A percentile compares a stretch with the other conserved stretches of the same genome.
Conservation (phyloP, 1,140 invertebrate genomes). For the Camponotus floridanus region DNA sequence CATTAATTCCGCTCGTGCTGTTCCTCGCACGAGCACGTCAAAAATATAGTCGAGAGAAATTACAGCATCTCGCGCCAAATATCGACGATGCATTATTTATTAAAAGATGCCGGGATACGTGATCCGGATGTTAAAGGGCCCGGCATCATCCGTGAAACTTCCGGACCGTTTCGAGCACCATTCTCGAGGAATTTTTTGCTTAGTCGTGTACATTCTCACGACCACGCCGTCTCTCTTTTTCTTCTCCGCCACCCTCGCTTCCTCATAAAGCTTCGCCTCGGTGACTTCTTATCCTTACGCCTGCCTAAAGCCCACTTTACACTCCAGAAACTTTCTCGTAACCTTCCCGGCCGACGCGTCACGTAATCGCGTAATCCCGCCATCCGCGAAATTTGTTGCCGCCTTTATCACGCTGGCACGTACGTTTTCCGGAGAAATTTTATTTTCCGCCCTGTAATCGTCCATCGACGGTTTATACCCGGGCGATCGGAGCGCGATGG, state of each 20-base stretch:
- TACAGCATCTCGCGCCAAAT: conserved; percentile 44
- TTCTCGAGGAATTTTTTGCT: conserved; percentile 56
- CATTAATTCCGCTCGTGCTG: conserved; percentile 34
- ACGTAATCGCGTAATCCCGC: conserved; percentile 63
- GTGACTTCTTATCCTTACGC: conserved; percentile 58
- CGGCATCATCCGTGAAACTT: conserved; percentile 44
- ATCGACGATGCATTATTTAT: conserved; percentile 54
- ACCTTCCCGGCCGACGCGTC: conserved; percentile 55
- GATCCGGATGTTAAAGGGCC: conserved; percentile 36
- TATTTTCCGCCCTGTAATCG: conserved; percentile 62
- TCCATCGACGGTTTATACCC: conserved; percentile 57
- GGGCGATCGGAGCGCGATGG: conserved; percentile 49
- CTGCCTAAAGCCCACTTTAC: conserved; percentile 63
- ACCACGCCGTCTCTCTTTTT: conserved; percentile 42
- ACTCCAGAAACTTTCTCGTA: conserved; percentile 62
- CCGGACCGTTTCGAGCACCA: conserved; percentile 44
- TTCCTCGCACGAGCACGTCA: background rate
- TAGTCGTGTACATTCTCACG: conserved; percentile 53
- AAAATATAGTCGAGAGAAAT: conserved; percentile 45
- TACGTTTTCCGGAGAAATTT: conserved; percentile 55
- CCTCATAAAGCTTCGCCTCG: conserved; percentile 55
- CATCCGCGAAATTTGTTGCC: conserved; percentile 65
- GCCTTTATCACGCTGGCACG: conserved; percentile 59
- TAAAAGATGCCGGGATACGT: conserved; percentile 35
- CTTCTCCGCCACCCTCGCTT: conserved; percentile 13